Percentiles rank a stretch among this genome's conserved stretches.
These are phyloP conservation scores for Erynnis tages DNA, from an alignment of 2,888 invertebrate genomes.

Conservation along the genomic window DNA sequence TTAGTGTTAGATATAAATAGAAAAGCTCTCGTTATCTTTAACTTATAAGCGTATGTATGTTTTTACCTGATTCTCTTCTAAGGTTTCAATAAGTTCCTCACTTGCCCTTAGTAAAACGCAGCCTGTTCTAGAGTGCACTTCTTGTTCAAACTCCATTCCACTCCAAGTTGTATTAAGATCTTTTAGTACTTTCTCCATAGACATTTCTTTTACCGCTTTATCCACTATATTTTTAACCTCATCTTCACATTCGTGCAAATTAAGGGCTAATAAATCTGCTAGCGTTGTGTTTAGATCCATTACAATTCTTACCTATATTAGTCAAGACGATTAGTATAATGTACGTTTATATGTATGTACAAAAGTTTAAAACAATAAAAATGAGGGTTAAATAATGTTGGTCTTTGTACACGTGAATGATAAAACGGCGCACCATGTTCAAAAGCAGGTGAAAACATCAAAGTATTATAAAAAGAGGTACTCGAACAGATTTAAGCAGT, in stretches of 20 bases:
- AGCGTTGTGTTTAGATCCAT: conserved; percentile 96
- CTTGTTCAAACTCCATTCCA: conserved; percentile 95
- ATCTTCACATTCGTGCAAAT: conserved; percentile 98
- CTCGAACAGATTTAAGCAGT: conserved; percentile 1
- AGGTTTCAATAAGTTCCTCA: conserved; percentile 97
- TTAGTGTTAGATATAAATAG: no score
- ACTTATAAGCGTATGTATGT: no score
- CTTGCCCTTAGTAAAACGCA: conserved; percentile 93
- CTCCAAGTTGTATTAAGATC: conserved; percentile 96
- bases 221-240: conserved; percentile 98
- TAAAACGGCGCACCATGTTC: conserved; percentile 1
- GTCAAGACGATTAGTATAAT: not conserved
- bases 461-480: not conserved
- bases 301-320: conserved; percentile 91
- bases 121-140: conserved; percentile 93
- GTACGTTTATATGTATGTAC: no score
- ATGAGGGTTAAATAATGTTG: not conserved
- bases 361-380: no score
- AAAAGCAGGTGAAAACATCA: conserved; percentile 2
- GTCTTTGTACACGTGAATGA: conserved; percentile 10
- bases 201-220: conserved; percentile 99
- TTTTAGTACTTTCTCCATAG: conserved; percentile 96
- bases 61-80: conserved; percentile 97
- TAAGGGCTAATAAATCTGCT: conserved; percentile 93
- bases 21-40: no score